A percentile compares a stretch with the other conserved stretches of the same genome.
Conservation (phyloP, 2,113 vertebrate species). For the Cyprinodon variegatus region DNA sequence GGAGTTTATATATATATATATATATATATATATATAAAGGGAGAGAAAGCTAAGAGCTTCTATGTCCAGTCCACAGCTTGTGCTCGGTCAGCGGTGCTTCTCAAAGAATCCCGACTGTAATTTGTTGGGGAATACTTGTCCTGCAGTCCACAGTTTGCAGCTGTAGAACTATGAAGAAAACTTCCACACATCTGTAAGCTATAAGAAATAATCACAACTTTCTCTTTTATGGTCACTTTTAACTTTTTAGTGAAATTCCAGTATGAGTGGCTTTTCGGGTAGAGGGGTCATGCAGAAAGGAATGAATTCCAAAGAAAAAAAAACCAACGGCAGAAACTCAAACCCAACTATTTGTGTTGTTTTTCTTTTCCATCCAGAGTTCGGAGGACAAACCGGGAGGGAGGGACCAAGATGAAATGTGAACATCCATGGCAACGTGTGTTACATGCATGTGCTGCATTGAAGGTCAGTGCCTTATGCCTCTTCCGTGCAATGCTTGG, state of each 20-base stretch:
- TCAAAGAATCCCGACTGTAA: conserved; percentile 22
- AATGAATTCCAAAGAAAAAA: conserved; percentile 9
- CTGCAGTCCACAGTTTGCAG: conserved; percentile 22
- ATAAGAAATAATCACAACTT: conserved; percentile 32
- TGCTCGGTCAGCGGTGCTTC: conserved; percentile 17
- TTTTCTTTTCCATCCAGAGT: conserved; percentile 39
- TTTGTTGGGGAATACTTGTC: too few relatives aligned
- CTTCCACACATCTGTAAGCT: conserved; percentile 38
- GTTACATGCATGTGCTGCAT: conserved; percentile 52
- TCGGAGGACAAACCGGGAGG: conserved; percentile 27
- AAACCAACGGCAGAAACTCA: conserved; percentile 3
- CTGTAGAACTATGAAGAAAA: conserved; percentile 12
- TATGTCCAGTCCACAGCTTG: conserved; percentile 20
- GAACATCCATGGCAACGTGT: conserved; percentile 40
- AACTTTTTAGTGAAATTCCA: conserved; percentile 16
- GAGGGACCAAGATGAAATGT: conserved; percentile 54
- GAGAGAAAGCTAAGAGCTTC: conserved; percentile 1
- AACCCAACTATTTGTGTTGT: conserved; percentile 7
- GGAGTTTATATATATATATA: too few relatives aligned
- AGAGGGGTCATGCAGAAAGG: neutral
- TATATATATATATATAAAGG: neutral
- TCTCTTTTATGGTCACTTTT: neutral
- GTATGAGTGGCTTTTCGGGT: conserved; percentile 6
- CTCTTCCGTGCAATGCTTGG: conserved; percentile 47
- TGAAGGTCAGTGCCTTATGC: conserved; percentile 61